Evolutionary conservation across 2,888 invertebrate genomes (phyloP).

Genomic region (Andrena camellia): DNA sequence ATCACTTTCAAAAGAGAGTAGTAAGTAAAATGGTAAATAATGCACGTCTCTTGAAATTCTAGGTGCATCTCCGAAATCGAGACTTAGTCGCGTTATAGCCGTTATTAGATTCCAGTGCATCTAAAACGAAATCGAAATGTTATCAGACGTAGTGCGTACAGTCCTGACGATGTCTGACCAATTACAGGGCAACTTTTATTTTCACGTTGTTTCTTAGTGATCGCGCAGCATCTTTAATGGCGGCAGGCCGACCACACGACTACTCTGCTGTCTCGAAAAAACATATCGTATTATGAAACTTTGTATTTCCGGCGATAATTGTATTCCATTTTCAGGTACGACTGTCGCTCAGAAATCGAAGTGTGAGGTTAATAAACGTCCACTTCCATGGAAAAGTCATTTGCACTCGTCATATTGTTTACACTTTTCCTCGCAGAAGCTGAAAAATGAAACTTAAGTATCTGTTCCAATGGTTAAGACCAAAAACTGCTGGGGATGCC

Average conservation of each 20-base stretch:
- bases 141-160: constrained; percentile 8
- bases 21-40: too few species aligned
- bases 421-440: neutral
- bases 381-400: neutral
- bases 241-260: neutral
- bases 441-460: neutral
- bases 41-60: too few species aligned
- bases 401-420: neutral
- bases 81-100: too few species aligned
- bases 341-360: neutral
- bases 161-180: constrained; percentile 6
- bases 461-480: neutral
- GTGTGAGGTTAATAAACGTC: neutral
- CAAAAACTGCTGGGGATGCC: neutral
- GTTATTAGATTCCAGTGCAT: neutral
- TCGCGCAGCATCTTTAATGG: neutral
- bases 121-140: neutral
- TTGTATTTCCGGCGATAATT: neutral
- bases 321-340: neutral
- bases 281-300: neutral
- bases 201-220: neutral
- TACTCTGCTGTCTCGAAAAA: neutral
- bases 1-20: too few species aligned
- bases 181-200: constrained; percentile 8
- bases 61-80: too few species aligned